Evolutionary conservation across 2,113 vertebrate genomes (phyloP).

Genomic region (Zosterops borbonicus): DNA sequence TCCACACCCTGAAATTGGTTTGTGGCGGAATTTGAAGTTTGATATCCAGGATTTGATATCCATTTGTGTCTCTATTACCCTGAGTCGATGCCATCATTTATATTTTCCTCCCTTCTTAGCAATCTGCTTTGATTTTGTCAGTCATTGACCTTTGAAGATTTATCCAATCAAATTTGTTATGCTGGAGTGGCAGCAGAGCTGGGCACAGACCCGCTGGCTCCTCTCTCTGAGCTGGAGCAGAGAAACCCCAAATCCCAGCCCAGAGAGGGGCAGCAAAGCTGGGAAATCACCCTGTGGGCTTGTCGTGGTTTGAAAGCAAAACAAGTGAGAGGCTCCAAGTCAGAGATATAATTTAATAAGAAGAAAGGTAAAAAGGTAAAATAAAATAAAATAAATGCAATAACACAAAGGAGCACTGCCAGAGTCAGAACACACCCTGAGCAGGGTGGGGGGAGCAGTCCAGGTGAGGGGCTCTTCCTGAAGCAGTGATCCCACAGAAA

Average conservation of each 20-base stretch:
- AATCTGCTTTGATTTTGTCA: constrained; percentile 1
- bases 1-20: neutral
- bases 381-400: too few relatives aligned
- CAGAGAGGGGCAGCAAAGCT: constrained; percentile 35
- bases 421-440: too few relatives aligned
- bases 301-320: too few relatives aligned
- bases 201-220: neutral
- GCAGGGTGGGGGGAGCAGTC: too few relatives aligned
- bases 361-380: too few relatives aligned
- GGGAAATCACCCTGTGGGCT: neutral
- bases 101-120: neutral
- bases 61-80: neutral
- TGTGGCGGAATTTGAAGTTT: neutral
- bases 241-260: neutral
- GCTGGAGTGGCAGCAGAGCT: neutral
- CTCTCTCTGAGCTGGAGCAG: neutral
- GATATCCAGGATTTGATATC: neutral
- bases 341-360: too few relatives aligned
- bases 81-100: neutral
- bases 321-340: too few relatives aligned
- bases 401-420: too few relatives aligned
- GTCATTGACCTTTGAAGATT: constrained; percentile 13
- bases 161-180: neutral
- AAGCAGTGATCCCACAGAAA: too few relatives aligned
- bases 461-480: too few relatives aligned